A percentile compares a stretch with the other conserved stretches of the same genome.
Conservation (phyloP, 2,888 invertebrate genomes). For the Drosophila cyrtoloma region DNA sequence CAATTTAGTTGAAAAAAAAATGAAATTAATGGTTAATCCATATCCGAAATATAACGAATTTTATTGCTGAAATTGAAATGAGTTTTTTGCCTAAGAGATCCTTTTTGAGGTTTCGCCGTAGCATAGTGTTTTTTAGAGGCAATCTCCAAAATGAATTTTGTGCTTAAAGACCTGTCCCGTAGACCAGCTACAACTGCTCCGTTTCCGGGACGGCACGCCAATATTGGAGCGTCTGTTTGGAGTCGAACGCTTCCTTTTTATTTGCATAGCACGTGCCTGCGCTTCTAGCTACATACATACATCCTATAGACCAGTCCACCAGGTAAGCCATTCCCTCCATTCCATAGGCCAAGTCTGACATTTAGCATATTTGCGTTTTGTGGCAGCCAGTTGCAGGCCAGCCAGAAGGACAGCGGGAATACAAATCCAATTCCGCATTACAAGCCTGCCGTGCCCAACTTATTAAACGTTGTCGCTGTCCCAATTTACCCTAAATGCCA, state of each 20-base stretch:
- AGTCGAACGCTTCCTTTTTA: slow-evolving; percentile 55
- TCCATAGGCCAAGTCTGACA: slow-evolving; percentile 59
- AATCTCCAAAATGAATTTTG: slow-evolving; percentile 35
- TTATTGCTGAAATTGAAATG: background rate
- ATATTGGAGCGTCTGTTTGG: slow-evolving; percentile 31
- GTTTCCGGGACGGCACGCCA: slow-evolving; percentile 71
- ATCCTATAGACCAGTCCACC: background rate
- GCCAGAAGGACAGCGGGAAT: slow-evolving; percentile 27
- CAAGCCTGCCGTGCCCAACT: slow-evolving; percentile 76
- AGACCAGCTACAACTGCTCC: slow-evolving; percentile 21
- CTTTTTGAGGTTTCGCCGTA: background rate
- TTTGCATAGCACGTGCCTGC: slow-evolving; percentile 65
- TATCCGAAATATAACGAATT: background rate
- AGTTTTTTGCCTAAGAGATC: background rate
- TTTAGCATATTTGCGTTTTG: slow-evolving; percentile 80
- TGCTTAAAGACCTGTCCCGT: slow-evolving; percentile 53
- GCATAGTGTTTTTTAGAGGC: slow-evolving; percentile 41
- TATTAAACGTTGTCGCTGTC: slow-evolving; percentile 77
- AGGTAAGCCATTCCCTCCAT: background rate
- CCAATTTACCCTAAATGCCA: slow-evolving; percentile 75
- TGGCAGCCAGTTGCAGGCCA: slow-evolving; percentile 66
- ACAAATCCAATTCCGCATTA: slow-evolving; percentile 78
- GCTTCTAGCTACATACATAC: slow-evolving; percentile 38
- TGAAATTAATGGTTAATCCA: background rate
- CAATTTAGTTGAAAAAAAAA: background rate